Base-by-base conservation (phyloP, 2,113 vertebrate species). In the Naja naja region DNA sequence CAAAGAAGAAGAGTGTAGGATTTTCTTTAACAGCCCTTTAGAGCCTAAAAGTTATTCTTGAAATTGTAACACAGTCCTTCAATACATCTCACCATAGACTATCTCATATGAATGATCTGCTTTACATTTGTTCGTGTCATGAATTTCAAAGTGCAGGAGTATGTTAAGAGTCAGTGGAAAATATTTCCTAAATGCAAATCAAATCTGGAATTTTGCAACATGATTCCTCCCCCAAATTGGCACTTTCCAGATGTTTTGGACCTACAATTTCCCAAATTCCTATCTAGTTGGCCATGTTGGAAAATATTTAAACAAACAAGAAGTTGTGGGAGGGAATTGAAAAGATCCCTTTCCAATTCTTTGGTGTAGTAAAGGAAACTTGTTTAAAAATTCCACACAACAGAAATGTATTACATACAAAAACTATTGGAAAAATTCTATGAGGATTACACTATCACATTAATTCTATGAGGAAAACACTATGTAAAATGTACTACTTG, bases 161-260 rank as follows among this genome's bases (percentile, higher is more conserved):
- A 93, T 95, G 95, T 92, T 95, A 92, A 92, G 45, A 95, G 86
- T 85, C 92, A 96, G 90, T 88, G 91, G 95, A 90, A 95, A 96
- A 85, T 95, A 85, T 0, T 25, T 95, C 89, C 92, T 69, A 94
- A 94, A 91, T 88, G 93, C 54, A 96, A 94, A 94, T 52, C 30
- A 94, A 92, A 23, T 81, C 34, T 81, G 74, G 74, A 81, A 81
- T 81, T 81, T 43, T 9, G 74, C 74, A 81, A 81, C 34, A 9
- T 81, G 74, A 81, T 39, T 81, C 34, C 18, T 43, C 18, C 74
- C 34, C 34, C 7, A 43, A 43, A 22, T 18, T 81, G 74, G 34
- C 74, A 81, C 34, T 43, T 81, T 81, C 74, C 74, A 43, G 74
- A 81, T 81, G 34, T 81, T 81, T 81, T 81, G 74, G 34, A 7